A percentile compares a stretch with the other conserved stretches of the same genome.
These are phyloP conservation scores for Rhynchotus rufescens DNA, from an alignment of 2,797 vertebrate genomes.

Conservation along the genomic window DNA sequence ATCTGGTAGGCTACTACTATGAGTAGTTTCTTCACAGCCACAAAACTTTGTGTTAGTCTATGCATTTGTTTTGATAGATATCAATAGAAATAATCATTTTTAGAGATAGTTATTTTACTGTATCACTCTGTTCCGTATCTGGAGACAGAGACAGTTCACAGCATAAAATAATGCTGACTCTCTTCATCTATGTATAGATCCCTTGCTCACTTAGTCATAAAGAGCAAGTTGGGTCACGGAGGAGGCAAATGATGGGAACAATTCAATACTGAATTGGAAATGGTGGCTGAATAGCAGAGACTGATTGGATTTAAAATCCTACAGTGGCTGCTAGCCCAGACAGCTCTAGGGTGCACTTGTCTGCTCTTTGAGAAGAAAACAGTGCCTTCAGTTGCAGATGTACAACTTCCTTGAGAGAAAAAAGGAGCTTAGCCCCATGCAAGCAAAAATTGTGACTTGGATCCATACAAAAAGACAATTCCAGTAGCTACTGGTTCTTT, in stretches of 20 bases:
- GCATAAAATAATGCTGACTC: background rate
- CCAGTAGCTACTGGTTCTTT: background rate
- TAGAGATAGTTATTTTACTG: background rate
- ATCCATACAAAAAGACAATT: background rate
- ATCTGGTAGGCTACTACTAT: background rate
- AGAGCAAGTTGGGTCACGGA: background rate
- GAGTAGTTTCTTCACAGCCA: background rate
- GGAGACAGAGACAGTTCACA: background rate
- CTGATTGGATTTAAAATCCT: background rate
- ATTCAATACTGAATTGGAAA: slow-evolving; percentile 28
- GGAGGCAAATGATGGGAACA: slow-evolving; percentile 21
- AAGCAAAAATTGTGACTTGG: background rate
- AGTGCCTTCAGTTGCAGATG: background rate
- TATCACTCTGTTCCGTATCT: background rate
- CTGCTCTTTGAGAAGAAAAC: slow-evolving; percentile 7
- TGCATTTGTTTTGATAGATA: background rate
- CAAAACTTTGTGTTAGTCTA: background rate
- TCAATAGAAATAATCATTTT: background rate
- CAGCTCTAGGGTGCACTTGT: background rate
- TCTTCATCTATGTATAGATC: slow-evolving; percentile 1
- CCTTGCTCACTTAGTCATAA: slow-evolving; percentile 1
- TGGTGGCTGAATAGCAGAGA: background rate
- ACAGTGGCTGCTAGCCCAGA: background rate
- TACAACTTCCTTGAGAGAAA: background rate
- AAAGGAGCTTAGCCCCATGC: background rate